Evolutionary conservation across 2,888 invertebrate genomes (phyloP), one percentile per base, ranked within the genome.

Genomic region (Euplexia lucipara): DNA sequence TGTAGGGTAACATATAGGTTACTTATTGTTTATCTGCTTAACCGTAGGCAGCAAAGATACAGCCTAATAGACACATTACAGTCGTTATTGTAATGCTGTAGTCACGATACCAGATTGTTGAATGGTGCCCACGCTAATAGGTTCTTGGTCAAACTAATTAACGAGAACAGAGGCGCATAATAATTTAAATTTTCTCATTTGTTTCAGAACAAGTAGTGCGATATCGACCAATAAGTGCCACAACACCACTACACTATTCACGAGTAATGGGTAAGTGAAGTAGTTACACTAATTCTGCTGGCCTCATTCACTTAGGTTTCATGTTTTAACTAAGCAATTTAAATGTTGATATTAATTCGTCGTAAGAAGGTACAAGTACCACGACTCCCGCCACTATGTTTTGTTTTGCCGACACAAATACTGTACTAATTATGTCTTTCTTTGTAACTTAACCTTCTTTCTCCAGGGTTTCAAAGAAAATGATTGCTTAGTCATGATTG

Each of bases 241-340:
- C 58, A 74, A 70, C 48, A 52, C 60, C 39, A 57, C 39, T 64
- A 70, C 65, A 44, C 37, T 39, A 45, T 71, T 63, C 53, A 59
- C 54, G 47, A 72, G 56, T 76, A 81, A 86, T 86, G 85, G 80
- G 86, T 86, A 72, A 86, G 85, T 80, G 71, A 60, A 51, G 3
- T 69, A 30, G 37, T 30, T 41, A 64, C 34, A 56, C 45, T 53
- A 53, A 62, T 66, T 59, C 59, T 57, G 52, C 39, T 59, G 63
- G 9, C 56, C 71, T 70, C 47, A 37, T 63, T 75, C 20, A 54
- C 49, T 47, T 59, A 18, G 12, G 47, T 54, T 51, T 30, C 45
- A 35, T n/a, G 22, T 58, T 72, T 57, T 20, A 58, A 42, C 41
- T 20, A 34, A 49, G 34, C 12, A 51, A 62, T 52, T 63, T 63